Evolutionary conservation across 2,113 vertebrate genomes (phyloP), one percentile per base, ranked within the genome.

Genomic region (Carettochelys insculpta): DNA sequence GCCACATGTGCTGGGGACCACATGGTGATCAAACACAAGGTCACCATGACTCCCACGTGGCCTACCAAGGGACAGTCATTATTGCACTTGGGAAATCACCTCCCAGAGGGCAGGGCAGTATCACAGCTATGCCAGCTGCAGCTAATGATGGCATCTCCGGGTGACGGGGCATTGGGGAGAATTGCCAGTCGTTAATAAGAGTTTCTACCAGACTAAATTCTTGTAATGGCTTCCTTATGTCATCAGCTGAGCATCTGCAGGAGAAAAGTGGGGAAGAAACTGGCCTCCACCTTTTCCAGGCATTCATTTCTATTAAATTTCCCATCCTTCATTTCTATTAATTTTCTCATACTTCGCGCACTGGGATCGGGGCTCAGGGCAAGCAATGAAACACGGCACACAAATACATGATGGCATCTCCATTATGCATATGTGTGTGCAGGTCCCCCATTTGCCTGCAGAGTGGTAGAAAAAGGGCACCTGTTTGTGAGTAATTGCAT

Each of bases 1-100:
- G 17, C 5, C 22, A 78, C 2, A 1, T 43, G 71, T 90, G 91
- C 86, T 85, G 91, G 94, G 48, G 47, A 93, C 78, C 96, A 93
- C 92, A 87, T 95, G 96, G 95, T 51, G 20, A 71, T 78, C 82
- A 90, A 93, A 81, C 87, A 91, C 77, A 93, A 79, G 94, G 87
- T 86, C 80, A 76, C n/a, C 0, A 0, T 89, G 94, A 41, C 27
- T 95, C 52, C 85, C 85, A 82, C 77, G 48, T 77, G 0, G 79
- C 85, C 88, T 87, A 71, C 54, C 48, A 78, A 91, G 20, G 61
- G 83, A 89, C 76, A 95, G 56, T 34, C 78, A 84, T 94, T 80
- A 80, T 78, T 86, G 8, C 38, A 19, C 58, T 65, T 65, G 34
- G 19, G 58, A 65, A 20, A 16, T n/a, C 58, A n/a, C 38, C 38